Evolutionary conservation across 53 echinoderm and acorn worm species (phyloP), one percentile per base, ranked within the genome.

Genomic region (Hippasteria phrygiana): DNA sequence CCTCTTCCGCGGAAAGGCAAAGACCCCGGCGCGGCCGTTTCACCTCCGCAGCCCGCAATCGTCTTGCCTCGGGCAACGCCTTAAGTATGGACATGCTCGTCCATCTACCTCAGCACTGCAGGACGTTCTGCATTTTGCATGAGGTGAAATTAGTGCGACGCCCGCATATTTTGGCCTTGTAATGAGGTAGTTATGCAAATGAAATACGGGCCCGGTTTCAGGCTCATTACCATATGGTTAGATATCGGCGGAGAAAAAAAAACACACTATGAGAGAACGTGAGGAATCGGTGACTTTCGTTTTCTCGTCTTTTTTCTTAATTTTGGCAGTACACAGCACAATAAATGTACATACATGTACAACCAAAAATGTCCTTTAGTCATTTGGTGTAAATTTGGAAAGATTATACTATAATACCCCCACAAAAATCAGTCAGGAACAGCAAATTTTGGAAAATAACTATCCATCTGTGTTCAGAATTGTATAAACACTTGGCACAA

Each of bases 141-240:
- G 84, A 84, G 84, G 48, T 70, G 82, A 70, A 84, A 84, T 84
- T 84, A 84, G 84, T 70, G 84, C 84, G 70, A 48, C 84, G 53
- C 56, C 50, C 37, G 84, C 84, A 84, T 84, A 84, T 84, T 84
- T 84, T 8, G 69, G 35, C 69, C 67, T 84, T 67, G 84, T 84
- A 84, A 84, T 84, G 84, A 84, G 84, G 34, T 71, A 70, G 84
- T 84, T 70, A 84, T 84, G 84, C 69, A 84, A 51, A 84, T 84
- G 69, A 70, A 17, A 67, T 67, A 36, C 70, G 70, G 84, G 71
- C 69, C 48, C n/a, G 70, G 84, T 67, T 84, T 84, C 69, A 67
- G 9, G 22, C 48, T 84, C 47, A 84, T 84, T 84, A 84, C 69
- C 84, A 84, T 84, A 84, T 9, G 65, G 63, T 43, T 36, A 65